Evolutionary conservation across 2,888 invertebrate genomes (phyloP), one percentile per base, ranked within the genome.

Genomic region (Hypomecis punctinalis): DNA sequence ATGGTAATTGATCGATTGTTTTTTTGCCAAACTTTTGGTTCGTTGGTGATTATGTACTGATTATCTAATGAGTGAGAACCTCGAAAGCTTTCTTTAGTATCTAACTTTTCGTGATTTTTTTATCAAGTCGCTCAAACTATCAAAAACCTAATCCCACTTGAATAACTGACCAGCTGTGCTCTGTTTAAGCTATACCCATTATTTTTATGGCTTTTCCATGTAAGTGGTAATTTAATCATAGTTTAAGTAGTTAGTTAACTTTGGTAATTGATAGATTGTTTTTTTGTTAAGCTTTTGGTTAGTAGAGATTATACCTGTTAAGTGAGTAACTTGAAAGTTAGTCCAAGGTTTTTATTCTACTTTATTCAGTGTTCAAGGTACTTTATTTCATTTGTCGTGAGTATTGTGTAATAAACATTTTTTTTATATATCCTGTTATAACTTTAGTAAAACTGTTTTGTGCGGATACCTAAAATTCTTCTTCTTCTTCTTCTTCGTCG

Each of bases 121-220:
- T n/a, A n/a, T n/a, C n/a, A 85, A 88, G 83, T 86, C 89, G 83
- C 83, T 86, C 85, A 82, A 91, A 92, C 92, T 91, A 91, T 91
- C 92, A 90, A 90, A 91, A 91, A 91, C 91, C 91, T 92, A 82
- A 83, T 79, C 85, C 85, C 88, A 85, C 86, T 89, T 83, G 55
- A 82, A 74, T 45, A 77, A 79, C 85, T 83, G 81, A 72, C 83
- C 83, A 81, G 79, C 76, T 79, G 79, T 70, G 79, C 73, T 58
- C 61, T 72, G 64, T 72, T 71, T 71, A 66, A 62, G 68, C 68
- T 71, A 69, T 67, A 67, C 52, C 61, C 64, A 66, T 70, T 72
- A 60, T 68, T 69, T 68, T 62, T 61, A 75, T 71, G 65, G 70
- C 53, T 66, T 70, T 73, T 70, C 63, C 57, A 60, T 70, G 68